Evolutionary conservation across 2,797 vertebrate species (phyloP).

Genomic region (Malurus splendens): DNA sequence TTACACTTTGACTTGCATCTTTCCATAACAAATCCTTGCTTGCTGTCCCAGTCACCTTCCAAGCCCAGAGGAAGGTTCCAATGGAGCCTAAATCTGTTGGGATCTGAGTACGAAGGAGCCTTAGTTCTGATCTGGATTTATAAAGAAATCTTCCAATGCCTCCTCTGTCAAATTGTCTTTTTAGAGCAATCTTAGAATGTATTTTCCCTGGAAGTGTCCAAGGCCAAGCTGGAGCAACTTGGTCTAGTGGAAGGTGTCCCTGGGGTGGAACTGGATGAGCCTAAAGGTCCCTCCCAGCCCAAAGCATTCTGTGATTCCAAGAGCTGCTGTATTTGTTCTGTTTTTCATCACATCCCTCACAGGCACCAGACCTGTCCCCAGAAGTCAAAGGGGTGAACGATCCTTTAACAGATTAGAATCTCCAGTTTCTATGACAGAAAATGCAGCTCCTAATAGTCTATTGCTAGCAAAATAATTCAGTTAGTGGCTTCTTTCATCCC

Average conservation of each 20-base stretch:
- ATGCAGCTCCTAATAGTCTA: not conserved
- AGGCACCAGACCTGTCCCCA: not conserved
- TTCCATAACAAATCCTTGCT: not conserved
- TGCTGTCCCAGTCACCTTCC: not conserved
- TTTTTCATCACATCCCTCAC: not conserved
- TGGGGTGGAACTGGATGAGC: not conserved
- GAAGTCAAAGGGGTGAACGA: not conserved
- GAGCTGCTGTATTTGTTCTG: not conserved
- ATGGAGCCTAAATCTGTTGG: not conserved
- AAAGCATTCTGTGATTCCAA: not conserved
- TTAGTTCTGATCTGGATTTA: not conserved
- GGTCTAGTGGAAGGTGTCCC: not conserved
- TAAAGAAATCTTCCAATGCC: not conserved
- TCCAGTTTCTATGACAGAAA: not conserved
- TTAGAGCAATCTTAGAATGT: too few species aligned
- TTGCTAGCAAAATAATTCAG: not conserved
- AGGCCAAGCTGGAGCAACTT: not conserved
- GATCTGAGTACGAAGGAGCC: rapidly evolving
- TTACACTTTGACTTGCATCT: not conserved
- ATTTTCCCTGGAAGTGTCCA: not conserved
- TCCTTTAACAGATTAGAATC: not conserved
- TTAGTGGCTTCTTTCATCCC: not conserved
- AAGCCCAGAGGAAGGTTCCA: not conserved
- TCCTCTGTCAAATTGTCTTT: not conserved
- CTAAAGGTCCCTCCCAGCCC: not conserved